Evolutionary conservation across 2,888 invertebrate genomes (phyloP).

Genomic region (Ferrisia virgata): DNA sequence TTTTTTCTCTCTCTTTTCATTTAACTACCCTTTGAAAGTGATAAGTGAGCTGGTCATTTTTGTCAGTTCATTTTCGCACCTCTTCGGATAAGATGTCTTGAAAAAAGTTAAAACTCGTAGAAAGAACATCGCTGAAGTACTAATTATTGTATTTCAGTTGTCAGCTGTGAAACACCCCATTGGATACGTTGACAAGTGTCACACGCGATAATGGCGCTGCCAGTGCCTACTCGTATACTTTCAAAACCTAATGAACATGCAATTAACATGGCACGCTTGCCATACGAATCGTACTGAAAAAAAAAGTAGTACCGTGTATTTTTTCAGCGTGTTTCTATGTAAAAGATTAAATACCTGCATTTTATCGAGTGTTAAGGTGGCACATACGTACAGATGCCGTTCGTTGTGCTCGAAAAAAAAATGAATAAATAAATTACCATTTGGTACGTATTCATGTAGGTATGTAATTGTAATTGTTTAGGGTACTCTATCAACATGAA

Average conservation of each 20-base stretch:
- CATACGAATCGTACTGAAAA: not conserved
- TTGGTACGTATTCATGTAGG: no score
- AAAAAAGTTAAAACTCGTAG: not conserved
- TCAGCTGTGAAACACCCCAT: not conserved
- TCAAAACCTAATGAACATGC: not conserved
- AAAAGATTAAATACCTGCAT: not conserved
- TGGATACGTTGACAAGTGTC: not conserved
- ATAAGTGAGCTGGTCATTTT: not conserved
- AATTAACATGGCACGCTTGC: not conserved
- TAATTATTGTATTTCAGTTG: not conserved
- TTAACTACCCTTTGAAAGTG: not conserved
- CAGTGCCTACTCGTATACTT: not conserved
- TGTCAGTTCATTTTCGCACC: not conserved
- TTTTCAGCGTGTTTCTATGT: not conserved
- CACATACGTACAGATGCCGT: not conserved
- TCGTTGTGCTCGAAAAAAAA: no score
- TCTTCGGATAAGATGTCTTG: not conserved
- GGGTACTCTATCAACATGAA: no score
- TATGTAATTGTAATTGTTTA: no score
- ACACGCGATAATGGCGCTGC: not conserved
- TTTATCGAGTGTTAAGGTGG: not conserved
- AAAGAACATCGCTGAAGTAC: not conserved
- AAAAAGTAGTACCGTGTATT: not conserved
- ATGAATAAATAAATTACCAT: no score
- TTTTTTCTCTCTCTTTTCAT: no score